Base-by-base conservation (phyloP, 1,140 invertebrate species). In the Drosophila paulistorum region DNA sequence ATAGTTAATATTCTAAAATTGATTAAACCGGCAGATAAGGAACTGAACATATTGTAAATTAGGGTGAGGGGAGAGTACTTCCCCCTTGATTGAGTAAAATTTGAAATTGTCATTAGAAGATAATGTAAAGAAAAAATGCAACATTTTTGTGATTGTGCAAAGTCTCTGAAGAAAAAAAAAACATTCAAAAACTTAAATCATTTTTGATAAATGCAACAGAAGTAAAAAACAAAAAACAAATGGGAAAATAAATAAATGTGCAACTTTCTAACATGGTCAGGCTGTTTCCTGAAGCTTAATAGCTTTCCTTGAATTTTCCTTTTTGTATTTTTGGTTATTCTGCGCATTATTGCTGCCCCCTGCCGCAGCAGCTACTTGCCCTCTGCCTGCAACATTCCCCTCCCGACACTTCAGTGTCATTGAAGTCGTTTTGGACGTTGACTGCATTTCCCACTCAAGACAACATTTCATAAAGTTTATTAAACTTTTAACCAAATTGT, bases 391-490 rank as follows among this genome's bases (percentile, higher is more conserved):
- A 30, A 30, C 17, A 11, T 2, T 11, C 45, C 17, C 45, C 45
- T 9, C 66, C 41, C 35, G 35, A 11, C 54, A 23, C 62, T 41
- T 59, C 72, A 64, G 59, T 68, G 78, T 76, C 74, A 78, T 86
- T 82, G 60, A 58, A 86, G 82, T 85, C 82, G 78, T 77, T 51
- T 48, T 77, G 66, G 35, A 64, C 45, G 45, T 51, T 63, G 62
- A 79, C 79, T 89, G 83, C 83, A 87, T 83, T 87, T 87, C 83
- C 83, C 83, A 83, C 84, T 87, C 84, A 74, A 71, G 84, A 83
- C 84, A 83, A 79, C 79, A 87, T 87, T 87, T 87, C 83, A 87
- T 87, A 87, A 87, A 89, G 83, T 87, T 87, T 87, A 87, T 87
- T 87, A 87, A 87, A 87, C 83, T 87, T 87, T 86, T 87, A 87